These are phyloP conservation scores for Manis pentadactyla DNA, from an alignment of 2,797 vertebrate species.

Conservation along the genomic window DNA sequence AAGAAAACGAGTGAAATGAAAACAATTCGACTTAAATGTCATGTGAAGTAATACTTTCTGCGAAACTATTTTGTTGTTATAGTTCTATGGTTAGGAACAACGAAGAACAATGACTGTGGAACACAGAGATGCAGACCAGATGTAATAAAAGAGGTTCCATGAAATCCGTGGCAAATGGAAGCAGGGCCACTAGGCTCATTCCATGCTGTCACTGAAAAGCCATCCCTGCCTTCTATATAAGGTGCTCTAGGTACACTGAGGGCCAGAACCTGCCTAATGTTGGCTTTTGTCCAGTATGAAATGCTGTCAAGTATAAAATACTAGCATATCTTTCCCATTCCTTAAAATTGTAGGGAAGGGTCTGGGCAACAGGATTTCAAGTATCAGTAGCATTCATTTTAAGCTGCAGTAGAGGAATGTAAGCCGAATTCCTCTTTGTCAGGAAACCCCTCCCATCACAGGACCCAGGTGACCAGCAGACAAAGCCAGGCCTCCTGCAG, in stretches of 20 bases:
- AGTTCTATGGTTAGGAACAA: neutral
- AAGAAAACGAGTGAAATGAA: conserved; percentile 37
- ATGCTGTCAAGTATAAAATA: neutral
- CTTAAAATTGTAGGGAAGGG: neutral
- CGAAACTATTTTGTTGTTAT: neutral
- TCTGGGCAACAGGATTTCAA: neutral
- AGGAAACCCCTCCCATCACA: neutral
- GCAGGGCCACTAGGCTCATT: neutral
- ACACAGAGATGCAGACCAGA: neutral
- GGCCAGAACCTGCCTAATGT: fast-evolving
- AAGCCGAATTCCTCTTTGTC: neutral
- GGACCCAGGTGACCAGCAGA: neutral
- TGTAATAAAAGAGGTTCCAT: neutral
- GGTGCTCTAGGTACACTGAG: neutral
- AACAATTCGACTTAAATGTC: neutral
- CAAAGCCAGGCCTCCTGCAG: neutral
- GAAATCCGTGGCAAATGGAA: neutral
- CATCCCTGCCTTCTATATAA: no score
- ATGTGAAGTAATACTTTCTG: neutral
- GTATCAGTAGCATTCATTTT: neutral
- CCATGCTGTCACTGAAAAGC: neutral
- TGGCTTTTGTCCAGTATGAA: neutral
- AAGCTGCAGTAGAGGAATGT: neutral
- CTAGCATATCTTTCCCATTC: neutral
- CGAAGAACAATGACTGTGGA: neutral